Evolutionary conservation across 2,888 invertebrate species (phyloP).

Genomic region (Brachycybe producta): DNA sequence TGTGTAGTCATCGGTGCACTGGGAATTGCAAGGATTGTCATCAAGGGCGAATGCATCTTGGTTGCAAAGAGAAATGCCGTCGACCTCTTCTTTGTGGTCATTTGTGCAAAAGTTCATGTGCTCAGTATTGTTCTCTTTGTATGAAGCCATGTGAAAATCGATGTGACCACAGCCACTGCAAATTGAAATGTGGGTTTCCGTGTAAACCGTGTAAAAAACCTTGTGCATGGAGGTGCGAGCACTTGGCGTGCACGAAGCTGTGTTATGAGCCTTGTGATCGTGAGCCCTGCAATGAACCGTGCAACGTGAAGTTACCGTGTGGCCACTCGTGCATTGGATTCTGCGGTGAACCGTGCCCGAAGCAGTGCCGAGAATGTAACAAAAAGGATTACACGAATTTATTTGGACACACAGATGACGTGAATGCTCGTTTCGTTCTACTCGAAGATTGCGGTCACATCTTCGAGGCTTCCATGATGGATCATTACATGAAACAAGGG

Average conservation of each 20-base stretch:
- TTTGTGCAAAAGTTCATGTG: slow-evolving; percentile 31
- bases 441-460: slow-evolving; percentile 30
- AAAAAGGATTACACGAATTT: slow-evolving; percentile 31
- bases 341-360: slow-evolving; percentile 36
- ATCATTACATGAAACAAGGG: slow-evolving; percentile 5
- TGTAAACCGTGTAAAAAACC: slow-evolving; percentile 30
- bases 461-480: slow-evolving; percentile 29
- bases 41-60: slow-evolving; percentile 31
- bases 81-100: slow-evolving; percentile 33
- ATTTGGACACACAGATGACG: slow-evolving; percentile 42
- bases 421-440: slow-evolving; percentile 35
- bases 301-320: slow-evolving; percentile 29
- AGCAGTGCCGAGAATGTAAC: slow-evolving; percentile 21
- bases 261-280: slow-evolving; percentile 34
- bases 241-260: slow-evolving; percentile 28
- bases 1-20: slow-evolving; percentile 29
- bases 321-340: slow-evolving; percentile 33
- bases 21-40: slow-evolving; percentile 33
- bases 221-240: slow-evolving; percentile 31
- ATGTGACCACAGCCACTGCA: slow-evolving; percentile 30
- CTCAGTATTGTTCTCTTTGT: slow-evolving; percentile 33
- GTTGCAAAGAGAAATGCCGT: slow-evolving; percentile 30
- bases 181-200: slow-evolving; percentile 26
- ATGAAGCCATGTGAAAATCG: slow-evolving; percentile 29
- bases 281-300: slow-evolving; percentile 27